These are phyloP conservation scores for Carassius auratus DNA, from an alignment of 2,113 vertebrate genomes.

Conservation along the genomic window DNA sequence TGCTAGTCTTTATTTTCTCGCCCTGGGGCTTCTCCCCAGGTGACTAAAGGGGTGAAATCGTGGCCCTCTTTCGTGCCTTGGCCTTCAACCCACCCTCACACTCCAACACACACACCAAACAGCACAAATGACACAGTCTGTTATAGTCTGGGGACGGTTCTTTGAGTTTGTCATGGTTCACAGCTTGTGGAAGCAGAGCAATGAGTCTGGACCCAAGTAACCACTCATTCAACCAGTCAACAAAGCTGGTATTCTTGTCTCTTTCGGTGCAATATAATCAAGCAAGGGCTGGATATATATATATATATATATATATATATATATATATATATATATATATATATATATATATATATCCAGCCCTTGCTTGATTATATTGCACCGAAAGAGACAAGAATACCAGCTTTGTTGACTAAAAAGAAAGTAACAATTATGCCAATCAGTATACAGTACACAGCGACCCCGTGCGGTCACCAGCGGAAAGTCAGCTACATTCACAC, in stretches of 20 bases:
- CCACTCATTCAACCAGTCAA: background rate
- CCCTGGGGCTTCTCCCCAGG: constrained; percentile 10
- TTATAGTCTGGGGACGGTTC: background rate
- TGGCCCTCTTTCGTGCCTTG: background rate
- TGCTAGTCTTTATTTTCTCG: background rate
- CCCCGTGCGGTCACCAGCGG: background rate
- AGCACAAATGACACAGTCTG: background rate
- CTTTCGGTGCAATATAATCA: too few species aligned
- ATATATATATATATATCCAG: too few species aligned
- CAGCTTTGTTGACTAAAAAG: background rate
- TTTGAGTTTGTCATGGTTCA: background rate
- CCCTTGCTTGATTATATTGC: background rate
- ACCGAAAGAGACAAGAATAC: background rate
- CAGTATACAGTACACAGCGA: background rate
- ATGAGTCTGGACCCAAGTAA: background rate
- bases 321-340: too few species aligned
- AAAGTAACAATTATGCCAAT: background rate
- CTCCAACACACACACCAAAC: constrained; percentile 27
- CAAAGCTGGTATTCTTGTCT: too few species aligned
- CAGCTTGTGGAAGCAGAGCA: background rate
- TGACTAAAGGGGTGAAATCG: constrained; percentile 14
- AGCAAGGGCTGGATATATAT: too few species aligned
- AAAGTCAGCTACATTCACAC: background rate
- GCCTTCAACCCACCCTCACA: constrained; percentile 24
- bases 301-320: too few species aligned